phyloP scores from a whole-genome alignment of 2,888 invertebrate species.

The Branchipolynoe longqiensis region DNA sequence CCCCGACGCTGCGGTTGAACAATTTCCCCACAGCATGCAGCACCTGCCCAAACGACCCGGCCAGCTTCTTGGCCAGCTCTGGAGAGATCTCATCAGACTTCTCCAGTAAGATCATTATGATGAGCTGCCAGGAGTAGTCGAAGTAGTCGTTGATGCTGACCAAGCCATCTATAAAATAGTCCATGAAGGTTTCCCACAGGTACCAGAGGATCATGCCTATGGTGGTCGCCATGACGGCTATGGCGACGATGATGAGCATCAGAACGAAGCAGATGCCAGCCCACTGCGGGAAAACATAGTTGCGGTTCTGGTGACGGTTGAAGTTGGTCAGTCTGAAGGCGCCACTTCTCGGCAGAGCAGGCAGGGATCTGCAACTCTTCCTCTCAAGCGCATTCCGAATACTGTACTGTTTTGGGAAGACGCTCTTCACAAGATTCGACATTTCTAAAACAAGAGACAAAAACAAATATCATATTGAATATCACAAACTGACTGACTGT shows the following conservation, averaged over 20 bases:
- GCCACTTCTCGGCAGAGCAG: constrained; percentile 42
- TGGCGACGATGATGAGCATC: constrained; percentile 48
- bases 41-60: constrained; percentile 48
- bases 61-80: constrained; percentile 43
- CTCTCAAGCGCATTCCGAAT: constrained; percentile 26
- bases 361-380: constrained; percentile 31
- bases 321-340: neutral
- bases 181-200: constrained; percentile 56
- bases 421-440: constrained; percentile 30
- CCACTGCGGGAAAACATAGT: constrained; percentile 50
- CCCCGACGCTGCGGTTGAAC: constrained; percentile 29
- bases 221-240: constrained; percentile 48
- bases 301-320: constrained; percentile 19
- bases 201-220: constrained; percentile 58
- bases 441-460: constrained; percentile 41
- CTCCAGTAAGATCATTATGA: constrained; percentile 40
- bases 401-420: constrained; percentile 59
- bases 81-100: constrained; percentile 46
- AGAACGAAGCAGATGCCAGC: constrained; percentile 59
- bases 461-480: too few species aligned
- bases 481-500: too few species aligned
- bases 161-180: constrained; percentile 51
- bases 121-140: constrained; percentile 48
- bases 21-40: constrained; percentile 55
- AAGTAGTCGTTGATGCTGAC: constrained; percentile 44